Evolutionary conservation across 2,797 vertebrate species (phyloP).

Genomic region (Lepilemur ruficaudatus): DNA sequence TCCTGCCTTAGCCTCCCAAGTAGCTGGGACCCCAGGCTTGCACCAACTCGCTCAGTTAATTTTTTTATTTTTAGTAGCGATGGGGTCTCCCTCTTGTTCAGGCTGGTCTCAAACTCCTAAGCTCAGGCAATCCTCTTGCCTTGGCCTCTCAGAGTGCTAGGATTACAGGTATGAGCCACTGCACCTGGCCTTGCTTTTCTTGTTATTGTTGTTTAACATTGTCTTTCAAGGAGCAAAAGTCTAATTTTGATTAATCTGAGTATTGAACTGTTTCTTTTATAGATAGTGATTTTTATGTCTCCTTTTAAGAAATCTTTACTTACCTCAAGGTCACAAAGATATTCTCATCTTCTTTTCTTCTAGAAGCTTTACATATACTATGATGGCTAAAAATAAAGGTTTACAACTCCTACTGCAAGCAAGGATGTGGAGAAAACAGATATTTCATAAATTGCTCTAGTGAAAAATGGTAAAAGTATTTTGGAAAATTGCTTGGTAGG

Average conservation of each 20-base stretch:
- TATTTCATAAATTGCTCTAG: neutral
- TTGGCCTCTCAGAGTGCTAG: too few relatives aligned
- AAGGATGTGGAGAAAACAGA: neutral
- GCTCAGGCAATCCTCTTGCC: too few relatives aligned
- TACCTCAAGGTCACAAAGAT: neutral
- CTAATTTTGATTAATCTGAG: neutral
- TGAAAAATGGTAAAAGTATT: neutral
- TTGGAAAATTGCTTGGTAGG: neutral
- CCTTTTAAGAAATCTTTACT: neutral
- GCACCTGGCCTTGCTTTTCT: neutral
- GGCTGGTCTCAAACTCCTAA: too few relatives aligned
- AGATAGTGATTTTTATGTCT: neutral
- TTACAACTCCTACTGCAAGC: neutral
- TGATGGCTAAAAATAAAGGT: neutral
- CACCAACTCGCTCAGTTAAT: too few relatives aligned
- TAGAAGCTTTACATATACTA: neutral
- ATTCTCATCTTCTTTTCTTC: neutral
- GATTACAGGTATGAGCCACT: too few relatives aligned
- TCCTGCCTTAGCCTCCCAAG: too few relatives aligned
- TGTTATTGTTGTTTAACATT: neutral
- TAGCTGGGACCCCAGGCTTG: too few relatives aligned
- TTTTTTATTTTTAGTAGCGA: too few relatives aligned
- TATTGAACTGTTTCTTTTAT: neutral
- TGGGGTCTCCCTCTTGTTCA: too few relatives aligned
- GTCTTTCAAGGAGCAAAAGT: neutral